A percentile compares a stretch with the other conserved stretches of the same genome.
Conservation (phyloP, 2,113 vertebrate species). For the Hirundichthys speculiger region DNA sequence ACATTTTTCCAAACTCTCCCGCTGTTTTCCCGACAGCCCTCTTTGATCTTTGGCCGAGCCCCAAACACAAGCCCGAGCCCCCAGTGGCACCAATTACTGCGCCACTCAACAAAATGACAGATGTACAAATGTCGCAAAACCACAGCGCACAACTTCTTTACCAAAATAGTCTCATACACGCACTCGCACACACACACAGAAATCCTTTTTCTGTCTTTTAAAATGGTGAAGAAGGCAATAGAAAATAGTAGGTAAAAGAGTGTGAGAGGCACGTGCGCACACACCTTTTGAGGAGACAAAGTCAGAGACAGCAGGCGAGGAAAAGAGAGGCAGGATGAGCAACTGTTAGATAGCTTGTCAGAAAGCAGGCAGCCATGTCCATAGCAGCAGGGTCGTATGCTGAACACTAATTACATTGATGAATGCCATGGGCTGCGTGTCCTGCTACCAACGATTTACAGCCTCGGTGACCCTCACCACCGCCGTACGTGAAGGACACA, state of each 20-base stretch:
- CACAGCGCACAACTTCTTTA: constrained; percentile 24
- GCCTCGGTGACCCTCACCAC: constrained; percentile 66
- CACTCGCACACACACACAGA: constrained; percentile 3
- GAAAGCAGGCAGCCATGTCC: constrained; percentile 72
- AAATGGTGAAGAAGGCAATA: constrained; percentile 29
- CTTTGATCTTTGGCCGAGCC: constrained; percentile 50
- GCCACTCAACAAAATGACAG: constrained; percentile 68
- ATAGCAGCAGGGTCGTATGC: constrained; percentile 68
- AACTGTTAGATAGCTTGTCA: constrained; percentile 66
- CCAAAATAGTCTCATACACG: constrained; percentile 7
- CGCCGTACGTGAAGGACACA: constrained; percentile 68
- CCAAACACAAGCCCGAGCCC: constrained; percentile 57
- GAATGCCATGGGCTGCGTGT: constrained; percentile 68
- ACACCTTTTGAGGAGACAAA: constrained; percentile 25
- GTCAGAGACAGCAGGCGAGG: constrained; percentile 5
- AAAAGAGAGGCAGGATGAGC: constrained; percentile 20
- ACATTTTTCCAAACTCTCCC: constrained; percentile 23
- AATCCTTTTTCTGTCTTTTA: constrained; percentile 6
- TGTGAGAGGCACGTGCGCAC: constrained; percentile 30
- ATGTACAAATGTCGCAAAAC: constrained; percentile 65
- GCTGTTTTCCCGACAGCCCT: constrained; percentile 47
- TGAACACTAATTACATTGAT: constrained; percentile 82
- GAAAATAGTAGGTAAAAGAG: constrained; percentile 29
- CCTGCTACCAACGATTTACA: constrained; percentile 70
- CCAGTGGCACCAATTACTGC: constrained; percentile 70